Conservation (phyloP, 2,888 invertebrate species). For the Drosophila neutralis region DNA sequence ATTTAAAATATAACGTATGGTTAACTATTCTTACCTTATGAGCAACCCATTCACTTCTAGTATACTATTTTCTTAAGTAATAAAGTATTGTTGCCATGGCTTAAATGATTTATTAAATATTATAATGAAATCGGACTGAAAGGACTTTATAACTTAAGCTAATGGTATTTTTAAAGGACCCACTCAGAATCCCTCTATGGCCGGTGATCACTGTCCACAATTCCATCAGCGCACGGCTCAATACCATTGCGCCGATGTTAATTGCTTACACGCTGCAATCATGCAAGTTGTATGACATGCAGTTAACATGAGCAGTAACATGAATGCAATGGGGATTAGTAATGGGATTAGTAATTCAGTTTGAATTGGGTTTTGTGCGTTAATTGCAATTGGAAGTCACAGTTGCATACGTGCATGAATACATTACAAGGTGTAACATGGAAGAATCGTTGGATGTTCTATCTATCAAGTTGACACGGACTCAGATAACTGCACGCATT, state of each 20-base stretch:
- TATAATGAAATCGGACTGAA: background rate
- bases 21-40: background rate
- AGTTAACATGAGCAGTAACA: background rate
- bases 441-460: background rate
- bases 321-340: constrained; percentile 9
- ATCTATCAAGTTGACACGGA: background rate
- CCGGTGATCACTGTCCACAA: background rate
- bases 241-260: background rate
- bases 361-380: background rate
- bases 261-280: background rate
- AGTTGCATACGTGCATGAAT: background rate
- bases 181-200: too few relatives aligned
- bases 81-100: background rate
- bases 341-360: constrained; percentile 17
- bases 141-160: background rate
- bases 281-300: constrained; percentile 42
- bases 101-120: background rate
- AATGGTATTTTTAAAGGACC: background rate
- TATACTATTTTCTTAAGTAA: background rate
- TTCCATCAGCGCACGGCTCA: background rate
- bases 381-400: background rate
- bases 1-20: background rate
- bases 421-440: background rate
- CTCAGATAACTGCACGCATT: background rate
- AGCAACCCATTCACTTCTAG: background rate